Percentiles rank a stretch among this genome's conserved stretches.
phyloP scores from a whole-genome alignment of 2,888 invertebrate species.

The Nemurella pictetii region DNA sequence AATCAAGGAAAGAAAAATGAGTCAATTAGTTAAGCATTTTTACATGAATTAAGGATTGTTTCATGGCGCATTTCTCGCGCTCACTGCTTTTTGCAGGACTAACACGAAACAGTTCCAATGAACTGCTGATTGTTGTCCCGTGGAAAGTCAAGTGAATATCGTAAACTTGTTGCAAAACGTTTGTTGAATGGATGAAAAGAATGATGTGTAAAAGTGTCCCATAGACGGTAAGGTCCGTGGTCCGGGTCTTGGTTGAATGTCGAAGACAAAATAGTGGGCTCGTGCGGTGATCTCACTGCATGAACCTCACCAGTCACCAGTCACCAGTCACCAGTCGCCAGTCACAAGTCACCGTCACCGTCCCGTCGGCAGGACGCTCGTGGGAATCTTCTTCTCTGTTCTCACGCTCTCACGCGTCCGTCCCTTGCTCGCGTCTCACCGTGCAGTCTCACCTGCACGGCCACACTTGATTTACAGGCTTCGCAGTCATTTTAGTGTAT shows the following conservation, averaged over 20 bases:
- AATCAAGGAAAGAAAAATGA: neutral
- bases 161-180: neutral
- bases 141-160: neutral
- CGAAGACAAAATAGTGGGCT: too few species aligned
- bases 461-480: constrained; percentile 14
- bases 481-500: constrained; percentile 8
- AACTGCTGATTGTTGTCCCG: neutral
- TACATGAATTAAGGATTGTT: neutral
- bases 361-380: neutral
- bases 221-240: too few species aligned
- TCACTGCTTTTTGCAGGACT: neutral
- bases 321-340: too few species aligned
- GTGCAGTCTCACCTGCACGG: neutral
- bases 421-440: neutral
- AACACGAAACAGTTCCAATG: neutral
- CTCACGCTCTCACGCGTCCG: neutral
- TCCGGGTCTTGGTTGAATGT: too few species aligned
- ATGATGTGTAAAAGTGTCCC: neutral
- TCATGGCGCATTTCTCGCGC: neutral
- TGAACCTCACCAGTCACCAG: too few species aligned
- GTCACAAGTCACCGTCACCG: too few species aligned
- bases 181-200: neutral
- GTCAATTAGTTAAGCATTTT: neutral
- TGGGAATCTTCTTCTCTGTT: neutral
- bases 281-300: too few species aligned